phyloP scores from a whole-genome alignment of 2,113 vertebrate genomes.

The Talpa occidentalis region DNA sequence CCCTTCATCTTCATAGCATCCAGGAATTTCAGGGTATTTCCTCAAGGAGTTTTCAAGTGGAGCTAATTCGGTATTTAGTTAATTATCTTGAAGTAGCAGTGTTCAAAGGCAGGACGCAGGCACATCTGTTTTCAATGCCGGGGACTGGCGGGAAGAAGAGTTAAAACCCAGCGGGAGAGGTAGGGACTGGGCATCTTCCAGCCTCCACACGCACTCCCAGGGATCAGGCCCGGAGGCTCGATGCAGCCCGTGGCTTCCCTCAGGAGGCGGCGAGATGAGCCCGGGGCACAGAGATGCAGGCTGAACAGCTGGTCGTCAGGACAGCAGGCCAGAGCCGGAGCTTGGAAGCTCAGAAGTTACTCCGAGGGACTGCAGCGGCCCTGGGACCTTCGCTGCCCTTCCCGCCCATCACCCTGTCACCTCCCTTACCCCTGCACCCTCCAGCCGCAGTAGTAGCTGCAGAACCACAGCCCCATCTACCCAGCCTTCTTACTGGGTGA shows the following conservation, averaged over 20 bases:
- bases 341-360: too few species aligned
- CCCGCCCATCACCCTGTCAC: too few species aligned
- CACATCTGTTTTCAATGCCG: background rate
- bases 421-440: background rate
- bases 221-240: too few species aligned
- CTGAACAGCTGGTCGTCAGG: too few species aligned
- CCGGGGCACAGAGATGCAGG: too few species aligned
- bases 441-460: background rate
- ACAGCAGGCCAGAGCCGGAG: too few species aligned
- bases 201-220: too few species aligned
- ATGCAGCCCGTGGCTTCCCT: too few species aligned
- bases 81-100: conserved; percentile 17
- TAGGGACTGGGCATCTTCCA: background rate
- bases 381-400: too few species aligned
- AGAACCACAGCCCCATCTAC: background rate
- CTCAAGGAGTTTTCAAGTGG: background rate
- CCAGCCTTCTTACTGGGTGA: background rate
- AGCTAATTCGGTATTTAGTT: background rate
- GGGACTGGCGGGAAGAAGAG: background rate
- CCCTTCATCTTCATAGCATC: background rate
- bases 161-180: background rate
- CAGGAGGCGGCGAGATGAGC: too few species aligned
- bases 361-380: too few species aligned
- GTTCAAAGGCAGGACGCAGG: conserved; percentile 2
- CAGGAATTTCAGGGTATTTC: background rate